A percentile compares a stretch with the other conserved stretches of the same genome.
These are phyloP conservation scores for Lophotis ruficrista DNA, from an alignment of 2,113 vertebrate genomes.

Conservation along the genomic window DNA sequence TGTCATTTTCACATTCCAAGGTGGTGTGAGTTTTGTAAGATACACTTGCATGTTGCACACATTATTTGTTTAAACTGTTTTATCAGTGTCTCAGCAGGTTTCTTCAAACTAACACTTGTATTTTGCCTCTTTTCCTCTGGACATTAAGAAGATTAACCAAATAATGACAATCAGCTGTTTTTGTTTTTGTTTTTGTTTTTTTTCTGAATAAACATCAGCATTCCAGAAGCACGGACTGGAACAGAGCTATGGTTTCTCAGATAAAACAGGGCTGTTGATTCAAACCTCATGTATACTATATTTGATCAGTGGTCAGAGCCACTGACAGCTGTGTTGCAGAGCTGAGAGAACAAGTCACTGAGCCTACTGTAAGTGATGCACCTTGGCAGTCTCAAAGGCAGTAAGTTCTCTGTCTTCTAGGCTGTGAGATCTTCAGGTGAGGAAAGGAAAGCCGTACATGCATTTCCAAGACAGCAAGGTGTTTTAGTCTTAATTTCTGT, in stretches of 20 bases:
- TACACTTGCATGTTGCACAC: background rate
- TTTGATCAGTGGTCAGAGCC: background rate
- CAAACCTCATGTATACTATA: background rate
- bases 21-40: background rate
- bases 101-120: background rate
- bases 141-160: background rate
- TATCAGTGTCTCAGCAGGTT: background rate
- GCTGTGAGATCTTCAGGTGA: background rate
- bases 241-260: background rate
- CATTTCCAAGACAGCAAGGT: background rate
- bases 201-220: background rate
- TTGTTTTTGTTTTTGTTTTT: background rate
- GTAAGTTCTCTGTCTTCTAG: background rate
- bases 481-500: background rate
- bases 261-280: background rate
- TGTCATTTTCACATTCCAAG: background rate
- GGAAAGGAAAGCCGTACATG: background rate
- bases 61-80: background rate
- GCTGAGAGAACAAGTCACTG: background rate
- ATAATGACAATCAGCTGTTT: background rate
- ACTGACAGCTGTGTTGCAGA: background rate
- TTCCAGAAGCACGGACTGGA: background rate
- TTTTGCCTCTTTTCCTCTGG: background rate
- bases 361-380: background rate
- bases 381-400: background rate